Evolutionary conservation across 1,140 invertebrate genomes (phyloP).

Genomic region (Anthonomus grandis): DNA sequence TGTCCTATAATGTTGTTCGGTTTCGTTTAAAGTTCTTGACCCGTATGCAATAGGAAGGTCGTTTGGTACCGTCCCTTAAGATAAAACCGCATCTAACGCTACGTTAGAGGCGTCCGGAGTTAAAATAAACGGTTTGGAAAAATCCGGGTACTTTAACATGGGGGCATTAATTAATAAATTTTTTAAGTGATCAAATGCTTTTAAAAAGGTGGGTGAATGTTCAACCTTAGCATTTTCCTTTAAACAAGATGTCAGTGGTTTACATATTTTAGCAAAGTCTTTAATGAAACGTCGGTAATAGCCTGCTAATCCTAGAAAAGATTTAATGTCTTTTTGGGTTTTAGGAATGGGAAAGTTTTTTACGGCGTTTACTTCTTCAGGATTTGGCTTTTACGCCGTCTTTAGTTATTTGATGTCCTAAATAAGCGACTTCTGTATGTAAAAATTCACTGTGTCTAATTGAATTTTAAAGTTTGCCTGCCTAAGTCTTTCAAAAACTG

Average conservation of each 20-base stretch:
- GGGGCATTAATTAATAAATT: no score
- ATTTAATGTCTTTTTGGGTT: conserved; percentile 24
- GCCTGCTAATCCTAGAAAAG: conserved; percentile 11
- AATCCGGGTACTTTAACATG: no score
- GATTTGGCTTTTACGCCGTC: conserved; percentile 34
- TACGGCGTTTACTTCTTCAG: conserved; percentile 23
- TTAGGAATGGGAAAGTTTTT: conserved; percentile 17
- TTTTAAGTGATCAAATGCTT: conserved; percentile 14
- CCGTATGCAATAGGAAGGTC: conserved; percentile 37
- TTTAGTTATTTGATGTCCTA: conserved; percentile 31
- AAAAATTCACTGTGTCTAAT: conserved; percentile 19
- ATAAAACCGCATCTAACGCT: no score
- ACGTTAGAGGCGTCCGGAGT: conserved; percentile 40
- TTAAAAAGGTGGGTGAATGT: no score
- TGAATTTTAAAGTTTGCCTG: conserved; percentile 25
- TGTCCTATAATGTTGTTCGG: no score
- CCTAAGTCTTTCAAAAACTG: conserved; percentile 11
- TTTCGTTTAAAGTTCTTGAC: no score
- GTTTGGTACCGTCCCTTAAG: conserved; percentile 16
- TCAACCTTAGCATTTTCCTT: no score
- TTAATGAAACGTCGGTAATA: conserved; percentile 15
- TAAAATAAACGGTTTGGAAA: conserved; percentile 41
- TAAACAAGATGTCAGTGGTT: conserved; percentile 34
- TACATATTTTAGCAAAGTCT: conserved; percentile 38
- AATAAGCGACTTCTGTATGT: conserved; percentile 27